Evolutionary conservation across 2,888 invertebrate species (phyloP).

Genomic region (Gonocerus acuteangulatus): DNA sequence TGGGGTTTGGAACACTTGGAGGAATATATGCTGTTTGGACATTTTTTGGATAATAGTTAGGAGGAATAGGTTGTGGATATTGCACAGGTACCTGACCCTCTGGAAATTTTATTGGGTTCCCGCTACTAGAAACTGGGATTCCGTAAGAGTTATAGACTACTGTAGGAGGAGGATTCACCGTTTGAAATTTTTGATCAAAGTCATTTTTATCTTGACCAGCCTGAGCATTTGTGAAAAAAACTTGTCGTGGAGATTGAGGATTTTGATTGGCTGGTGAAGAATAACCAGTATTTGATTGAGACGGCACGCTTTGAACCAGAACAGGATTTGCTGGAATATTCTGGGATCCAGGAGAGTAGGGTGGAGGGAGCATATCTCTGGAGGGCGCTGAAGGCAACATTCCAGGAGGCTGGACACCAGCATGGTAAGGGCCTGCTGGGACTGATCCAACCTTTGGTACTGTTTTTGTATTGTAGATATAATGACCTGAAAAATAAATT

Average conservation of each 20-base stretch:
- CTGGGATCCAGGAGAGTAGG: background rate
- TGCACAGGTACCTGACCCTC: no score
- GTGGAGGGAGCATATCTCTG: background rate
- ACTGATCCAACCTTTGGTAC: background rate
- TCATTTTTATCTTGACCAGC: background rate
- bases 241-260: background rate
- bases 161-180: background rate
- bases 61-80: no score
- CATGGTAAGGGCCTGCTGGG: background rate
- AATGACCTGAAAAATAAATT: background rate
- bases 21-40: no score
- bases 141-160: background rate
- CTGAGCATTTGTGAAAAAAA: background rate
- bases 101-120: no score
- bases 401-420: constrained; percentile 18
- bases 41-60: no score
- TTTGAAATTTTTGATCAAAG: background rate
- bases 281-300: background rate
- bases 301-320: no score
- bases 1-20: no score
- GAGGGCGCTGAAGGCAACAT: background rate
- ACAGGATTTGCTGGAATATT: background rate
- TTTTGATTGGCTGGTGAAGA: background rate
- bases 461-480: background rate
- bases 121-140: no score